Conservation (phyloP, 2,797 vertebrate genomes). For the Molossus molossus region DNA sequence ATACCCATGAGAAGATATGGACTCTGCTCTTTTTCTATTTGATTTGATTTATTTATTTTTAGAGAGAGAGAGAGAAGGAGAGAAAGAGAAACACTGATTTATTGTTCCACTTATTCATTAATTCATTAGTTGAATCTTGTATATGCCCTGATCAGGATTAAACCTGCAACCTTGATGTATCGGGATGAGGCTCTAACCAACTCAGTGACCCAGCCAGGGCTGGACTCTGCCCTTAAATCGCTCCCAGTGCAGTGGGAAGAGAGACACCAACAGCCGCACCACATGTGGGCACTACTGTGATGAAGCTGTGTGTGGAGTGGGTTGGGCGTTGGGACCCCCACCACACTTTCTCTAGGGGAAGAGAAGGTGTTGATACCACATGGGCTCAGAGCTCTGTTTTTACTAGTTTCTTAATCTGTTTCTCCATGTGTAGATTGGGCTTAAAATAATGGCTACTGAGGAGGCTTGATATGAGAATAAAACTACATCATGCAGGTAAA, state of each 20-base stretch:
- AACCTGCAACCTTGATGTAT: not conserved
- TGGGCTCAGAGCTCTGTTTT: slow-evolving; percentile 52
- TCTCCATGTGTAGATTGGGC: slow-evolving; percentile 27
- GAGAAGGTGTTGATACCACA: not conserved
- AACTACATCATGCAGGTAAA: not conserved
- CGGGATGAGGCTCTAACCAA: not conserved
- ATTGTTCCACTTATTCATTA: not conserved
- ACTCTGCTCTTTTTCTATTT: not conserved
- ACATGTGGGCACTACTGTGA: accelerated
- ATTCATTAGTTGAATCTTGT: not conserved
- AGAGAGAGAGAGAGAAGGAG: not conserved
- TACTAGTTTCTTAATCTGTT: slow-evolving; percentile 35
- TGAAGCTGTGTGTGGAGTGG: not conserved
- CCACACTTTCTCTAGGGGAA: not conserved
- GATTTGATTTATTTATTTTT: not conserved
- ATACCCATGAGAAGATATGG: not conserved
- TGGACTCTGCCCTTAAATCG: not conserved
- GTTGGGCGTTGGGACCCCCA: too few relatives aligned
- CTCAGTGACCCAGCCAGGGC: not conserved
- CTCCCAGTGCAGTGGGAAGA: not conserved
- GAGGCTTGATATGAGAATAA: slow-evolving; percentile 25
- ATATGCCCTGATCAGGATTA: not conserved
- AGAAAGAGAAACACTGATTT: not conserved
- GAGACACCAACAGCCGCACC: accelerated
- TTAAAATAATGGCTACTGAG: slow-evolving; percentile 28